Conservation (phyloP, 2,797 vertebrate genomes). For the Limosa lapponica region DNA sequence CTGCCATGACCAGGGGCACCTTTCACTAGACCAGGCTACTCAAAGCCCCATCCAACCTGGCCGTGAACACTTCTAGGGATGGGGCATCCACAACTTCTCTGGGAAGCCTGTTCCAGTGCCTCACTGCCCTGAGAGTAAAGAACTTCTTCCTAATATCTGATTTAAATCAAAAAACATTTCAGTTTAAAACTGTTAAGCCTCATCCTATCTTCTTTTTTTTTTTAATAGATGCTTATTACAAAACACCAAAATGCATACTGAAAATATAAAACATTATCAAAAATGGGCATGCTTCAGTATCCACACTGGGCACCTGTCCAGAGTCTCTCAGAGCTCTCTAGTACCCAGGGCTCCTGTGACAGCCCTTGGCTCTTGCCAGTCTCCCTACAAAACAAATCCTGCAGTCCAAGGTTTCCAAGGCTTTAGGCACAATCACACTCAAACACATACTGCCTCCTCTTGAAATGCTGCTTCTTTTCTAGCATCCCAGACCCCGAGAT, state of each 20-base stretch:
- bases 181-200: neutral
- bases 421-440: neutral
- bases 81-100: too few relatives aligned
- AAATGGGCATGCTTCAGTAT: accelerated
- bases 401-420: accelerated
- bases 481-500: slow-evolving; percentile 87
- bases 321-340: neutral
- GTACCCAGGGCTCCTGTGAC: neutral
- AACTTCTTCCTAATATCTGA: neutral
- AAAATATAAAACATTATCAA: neutral
- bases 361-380: neutral
- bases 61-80: neutral
- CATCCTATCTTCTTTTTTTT: neutral
- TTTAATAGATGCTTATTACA: slow-evolving; percentile 1
- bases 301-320: neutral
- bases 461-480: slow-evolving; percentile 78
- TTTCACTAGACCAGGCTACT: neutral
- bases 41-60: neutral
- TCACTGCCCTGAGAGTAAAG: neutral
- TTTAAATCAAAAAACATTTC: neutral
- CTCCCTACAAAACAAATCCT: neutral
- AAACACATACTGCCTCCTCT: slow-evolving; percentile 31
- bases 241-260: neutral
- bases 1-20: neutral
- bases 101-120: neutral